Base-by-base conservation (phyloP, 2,797 vertebrate genomes). In the Echiichthys vipera region DNA sequence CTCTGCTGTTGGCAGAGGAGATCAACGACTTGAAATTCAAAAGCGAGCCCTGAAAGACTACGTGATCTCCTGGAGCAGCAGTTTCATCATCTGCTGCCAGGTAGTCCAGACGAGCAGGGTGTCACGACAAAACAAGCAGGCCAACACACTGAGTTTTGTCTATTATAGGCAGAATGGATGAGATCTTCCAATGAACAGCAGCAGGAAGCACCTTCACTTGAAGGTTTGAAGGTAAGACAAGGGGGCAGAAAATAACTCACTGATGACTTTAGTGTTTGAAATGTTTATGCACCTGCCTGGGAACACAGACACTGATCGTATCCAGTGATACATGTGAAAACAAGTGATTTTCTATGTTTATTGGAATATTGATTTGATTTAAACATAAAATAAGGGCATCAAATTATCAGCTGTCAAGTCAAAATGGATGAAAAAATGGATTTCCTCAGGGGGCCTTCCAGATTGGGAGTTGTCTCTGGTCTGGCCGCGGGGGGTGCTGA, bases 91-190 rank as follows among this genome's bases (percentile, higher is more conserved):
- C 39, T 58, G 1, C 3, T 36, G 24, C 12, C 55, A 37, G 43
- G 54, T 3, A 7, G 46, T 22, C 58, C 9, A 4, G 5, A 24
- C n/a, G 50, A 55, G 15, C n/a, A 78, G 53, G 43, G 56, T 68
- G 68, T 47, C 62, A 59, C 53, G 45, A 68, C 65, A 71, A 54
- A 59, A 43, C 43, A 73, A 45, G 53, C 42, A 32, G 29, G 18
- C 24, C 45, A 29, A 13, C 32, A 8, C 18, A 3, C 29, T 45
- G 39, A 70, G 10, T 34, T 70, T 54, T 13, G 24, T 36, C 25
- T 68, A 74, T 61, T 53, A 62, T 58, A 32, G 43, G 32, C 43
- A 40, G 58, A 12, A 10, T 65, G 67, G 62, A 65, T 77, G 39
- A n/a, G 37, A 53, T 32, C 25, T 50, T 29, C 39, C 47, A 71